phyloP scores from a whole-genome alignment of 2,113 vertebrate genomes.

The Melozone crissalis region DNA sequence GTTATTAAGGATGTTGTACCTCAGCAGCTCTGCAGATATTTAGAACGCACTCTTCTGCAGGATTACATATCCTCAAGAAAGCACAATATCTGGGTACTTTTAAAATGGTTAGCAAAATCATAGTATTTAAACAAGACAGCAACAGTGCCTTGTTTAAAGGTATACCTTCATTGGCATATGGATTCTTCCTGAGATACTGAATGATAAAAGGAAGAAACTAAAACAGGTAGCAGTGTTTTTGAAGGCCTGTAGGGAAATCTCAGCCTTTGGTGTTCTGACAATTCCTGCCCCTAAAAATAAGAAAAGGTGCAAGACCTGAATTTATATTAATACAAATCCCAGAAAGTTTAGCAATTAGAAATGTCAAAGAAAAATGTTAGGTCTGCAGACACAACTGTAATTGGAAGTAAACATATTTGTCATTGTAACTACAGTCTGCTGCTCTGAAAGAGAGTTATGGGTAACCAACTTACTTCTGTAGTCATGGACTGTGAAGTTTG shows the following conservation, averaged over 20 bases:
- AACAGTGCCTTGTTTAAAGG: slow-evolving; percentile 16
- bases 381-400: not conserved
- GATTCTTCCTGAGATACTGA: slow-evolving; percentile 22
- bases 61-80: not conserved
- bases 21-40: not conserved
- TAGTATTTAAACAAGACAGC: slow-evolving; percentile 5
- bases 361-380: not conserved
- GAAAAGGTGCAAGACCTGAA: slow-evolving; percentile 9
- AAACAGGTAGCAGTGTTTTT: slow-evolving; percentile 16
- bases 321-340: not conserved
- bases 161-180: slow-evolving; percentile 1
- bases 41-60: not conserved
- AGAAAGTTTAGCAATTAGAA: not conserved
- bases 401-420: not conserved
- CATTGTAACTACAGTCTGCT: not conserved
- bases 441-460: not conserved
- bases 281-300: slow-evolving; percentile 24
- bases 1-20: not conserved
- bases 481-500: slow-evolving; percentile 95
- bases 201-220: slow-evolving; percentile 45
- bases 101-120: not conserved
- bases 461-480: slow-evolving; percentile 88
- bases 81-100: not conserved
- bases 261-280: slow-evolving; percentile 20
- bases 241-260: not conserved